Evolutionary conservation across 2,113 vertebrate genomes (phyloP).

Genomic region (Fulmarus glacialis): DNA sequence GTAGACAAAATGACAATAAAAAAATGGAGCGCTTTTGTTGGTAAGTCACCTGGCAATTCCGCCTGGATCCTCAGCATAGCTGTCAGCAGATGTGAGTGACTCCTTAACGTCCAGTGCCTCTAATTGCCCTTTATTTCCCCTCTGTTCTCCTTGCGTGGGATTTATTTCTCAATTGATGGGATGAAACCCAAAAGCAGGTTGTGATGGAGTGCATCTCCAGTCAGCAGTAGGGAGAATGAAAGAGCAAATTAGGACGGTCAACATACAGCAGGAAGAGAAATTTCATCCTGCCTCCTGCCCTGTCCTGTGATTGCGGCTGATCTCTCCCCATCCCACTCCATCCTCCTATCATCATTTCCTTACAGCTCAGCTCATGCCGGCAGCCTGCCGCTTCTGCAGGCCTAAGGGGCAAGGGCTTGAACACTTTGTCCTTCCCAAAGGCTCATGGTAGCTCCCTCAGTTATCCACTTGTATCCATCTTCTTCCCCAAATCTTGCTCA

Average conservation of each 20-base stretch:
- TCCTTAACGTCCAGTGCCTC: not conserved
- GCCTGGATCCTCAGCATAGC: not conserved
- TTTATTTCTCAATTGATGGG: not conserved
- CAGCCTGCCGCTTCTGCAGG: not conserved
- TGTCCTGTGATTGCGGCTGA: not conserved
- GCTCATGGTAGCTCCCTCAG: not conserved
- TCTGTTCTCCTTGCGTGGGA: not conserved
- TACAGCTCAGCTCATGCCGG: not conserved
- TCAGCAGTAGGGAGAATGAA: not conserved
- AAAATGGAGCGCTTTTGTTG: not conserved
- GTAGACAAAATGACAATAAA: slow-evolving; percentile 39
- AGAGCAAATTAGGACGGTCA: not conserved
- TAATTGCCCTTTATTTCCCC: slow-evolving; percentile 31
- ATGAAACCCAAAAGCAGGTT: not conserved
- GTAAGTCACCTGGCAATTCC: slow-evolving; percentile 41
- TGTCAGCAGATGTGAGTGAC: slow-evolving; percentile 26
- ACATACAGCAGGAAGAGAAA: not conserved
- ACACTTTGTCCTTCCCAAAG: not conserved
- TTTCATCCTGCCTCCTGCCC: not conserved
- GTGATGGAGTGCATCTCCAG: not conserved
- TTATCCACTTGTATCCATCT: not conserved
- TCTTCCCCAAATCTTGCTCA: not conserved
- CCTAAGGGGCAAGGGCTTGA: not conserved
- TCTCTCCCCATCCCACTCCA: not conserved
- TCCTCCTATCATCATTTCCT: not conserved